Percentiles rank a stretch among this genome's conserved stretches.
Conservation (phyloP, 2,888 invertebrate genomes). For the Tyria jacobaeae region DNA sequence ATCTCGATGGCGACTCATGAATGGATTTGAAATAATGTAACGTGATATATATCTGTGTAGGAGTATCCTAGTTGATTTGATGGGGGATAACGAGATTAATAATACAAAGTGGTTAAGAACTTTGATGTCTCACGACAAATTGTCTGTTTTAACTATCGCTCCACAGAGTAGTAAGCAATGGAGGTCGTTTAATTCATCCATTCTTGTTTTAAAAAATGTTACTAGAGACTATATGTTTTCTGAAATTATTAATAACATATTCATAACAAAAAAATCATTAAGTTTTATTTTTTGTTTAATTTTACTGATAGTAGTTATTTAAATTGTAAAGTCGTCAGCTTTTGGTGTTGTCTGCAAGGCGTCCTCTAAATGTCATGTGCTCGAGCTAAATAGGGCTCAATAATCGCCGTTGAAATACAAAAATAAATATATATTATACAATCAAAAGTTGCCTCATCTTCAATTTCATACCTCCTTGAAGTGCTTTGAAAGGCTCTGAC, state of each 20-base stretch:
- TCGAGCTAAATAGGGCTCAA: background rate
- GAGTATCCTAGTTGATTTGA: constrained; percentile 66
- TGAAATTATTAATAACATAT: no score
- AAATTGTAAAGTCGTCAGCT: no score
- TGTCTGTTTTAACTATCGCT: constrained; percentile 47
- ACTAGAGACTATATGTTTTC: no score
- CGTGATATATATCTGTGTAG: constrained; percentile 57
- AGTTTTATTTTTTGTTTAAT: background rate
- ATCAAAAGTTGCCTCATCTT: constrained; percentile 29
- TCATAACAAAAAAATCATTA: background rate
- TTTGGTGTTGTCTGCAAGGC: no score
- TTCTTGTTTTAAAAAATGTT: no score
- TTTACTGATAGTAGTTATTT: background rate
- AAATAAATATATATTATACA: background rate
- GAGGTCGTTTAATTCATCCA: background rate
- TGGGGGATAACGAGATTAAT: constrained; percentile 67
- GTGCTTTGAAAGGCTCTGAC: constrained; percentile 48
- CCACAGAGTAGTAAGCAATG: constrained; percentile 30
- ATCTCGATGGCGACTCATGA: constrained; percentile 47
- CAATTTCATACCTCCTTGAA: constrained; percentile 19
- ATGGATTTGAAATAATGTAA: constrained; percentile 56
- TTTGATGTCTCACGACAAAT: constrained; percentile 75
- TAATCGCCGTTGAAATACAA: no score
- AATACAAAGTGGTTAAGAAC: constrained; percentile 69
- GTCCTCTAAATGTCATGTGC: background rate